These are phyloP conservation scores for Upupa epops DNA, from an alignment of 2,113 vertebrate species.

Conservation along the genomic window DNA sequence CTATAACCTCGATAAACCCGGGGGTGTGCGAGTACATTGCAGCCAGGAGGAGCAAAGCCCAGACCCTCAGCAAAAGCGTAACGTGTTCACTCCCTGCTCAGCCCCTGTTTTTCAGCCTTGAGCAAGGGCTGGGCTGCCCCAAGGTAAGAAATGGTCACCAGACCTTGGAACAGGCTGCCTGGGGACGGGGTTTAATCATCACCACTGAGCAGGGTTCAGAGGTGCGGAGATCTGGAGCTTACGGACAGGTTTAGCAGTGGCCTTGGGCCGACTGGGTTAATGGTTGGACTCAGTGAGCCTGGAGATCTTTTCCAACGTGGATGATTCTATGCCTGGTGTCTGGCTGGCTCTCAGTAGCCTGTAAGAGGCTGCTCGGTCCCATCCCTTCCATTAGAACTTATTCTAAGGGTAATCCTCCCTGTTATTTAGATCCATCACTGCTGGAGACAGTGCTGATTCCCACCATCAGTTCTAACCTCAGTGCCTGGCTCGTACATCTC, in stretches of 20 bases:
- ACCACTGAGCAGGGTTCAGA: no score
- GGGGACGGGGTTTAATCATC: no score
- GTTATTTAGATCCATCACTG: not conserved
- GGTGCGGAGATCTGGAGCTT: no score
- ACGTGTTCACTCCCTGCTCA: accelerated
- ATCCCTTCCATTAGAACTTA: not conserved
- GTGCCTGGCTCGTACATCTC: not conserved
- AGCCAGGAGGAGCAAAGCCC: not conserved
- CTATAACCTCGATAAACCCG: not conserved
- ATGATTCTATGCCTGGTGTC: not conserved
- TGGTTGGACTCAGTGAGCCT: no score
- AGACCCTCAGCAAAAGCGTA: not conserved
- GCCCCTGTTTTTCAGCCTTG: not conserved
- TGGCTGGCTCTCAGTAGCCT: not conserved
- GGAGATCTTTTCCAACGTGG: not conserved
- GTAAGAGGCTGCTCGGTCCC: not conserved
- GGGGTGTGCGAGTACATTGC: not conserved
- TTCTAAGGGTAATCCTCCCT: not conserved
- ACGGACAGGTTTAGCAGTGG: no score
- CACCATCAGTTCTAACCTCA: not conserved
- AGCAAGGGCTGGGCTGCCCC: not conserved
- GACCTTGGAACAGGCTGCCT: not conserved
- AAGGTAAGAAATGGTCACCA: not conserved
- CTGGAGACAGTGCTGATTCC: not conserved
- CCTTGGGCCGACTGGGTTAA: no score